phyloP scores from a whole-genome alignment of 2,888 invertebrate genomes.

The Heterodera filipjevi region DNA sequence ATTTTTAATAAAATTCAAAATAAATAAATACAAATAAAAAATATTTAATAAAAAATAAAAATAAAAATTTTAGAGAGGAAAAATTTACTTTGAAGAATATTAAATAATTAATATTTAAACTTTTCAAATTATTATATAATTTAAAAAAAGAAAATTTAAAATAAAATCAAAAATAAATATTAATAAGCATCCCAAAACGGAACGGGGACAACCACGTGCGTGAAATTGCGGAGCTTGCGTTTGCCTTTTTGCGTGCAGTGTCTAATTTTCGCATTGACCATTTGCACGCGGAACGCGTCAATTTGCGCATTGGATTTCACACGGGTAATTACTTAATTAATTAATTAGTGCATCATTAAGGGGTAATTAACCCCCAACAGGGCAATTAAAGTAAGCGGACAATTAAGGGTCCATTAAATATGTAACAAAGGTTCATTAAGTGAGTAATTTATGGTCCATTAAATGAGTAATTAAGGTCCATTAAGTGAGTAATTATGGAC shows the following conservation, averaged over 20 bases:
- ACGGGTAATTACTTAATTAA: slow-evolving; percentile 40
- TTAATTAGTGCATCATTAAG: not conserved
- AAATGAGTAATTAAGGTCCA: too few species aligned
- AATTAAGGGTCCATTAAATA: too few species aligned
- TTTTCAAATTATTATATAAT: not conserved
- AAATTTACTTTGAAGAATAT: too few species aligned
- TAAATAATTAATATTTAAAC: too few species aligned
- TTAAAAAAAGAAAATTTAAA: not conserved
- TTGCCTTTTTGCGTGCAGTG: slow-evolving; percentile 47
- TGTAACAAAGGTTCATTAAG: too few species aligned
- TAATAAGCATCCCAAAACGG: slow-evolving; percentile 50
- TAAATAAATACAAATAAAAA: too few species aligned
- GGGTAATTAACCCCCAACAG: not conserved
- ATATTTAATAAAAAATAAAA: too few species aligned
- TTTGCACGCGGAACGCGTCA: slow-evolving; percentile 52
- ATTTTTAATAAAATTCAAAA: too few species aligned
- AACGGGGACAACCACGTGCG: slow-evolving; percentile 56
- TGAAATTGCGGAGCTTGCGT: slow-evolving; percentile 54
- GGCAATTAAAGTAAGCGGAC: too few species aligned
- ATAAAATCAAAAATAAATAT: not conserved
- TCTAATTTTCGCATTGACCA: slow-evolving; percentile 50
- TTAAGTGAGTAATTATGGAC: too few species aligned
- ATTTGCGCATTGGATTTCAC: slow-evolving; percentile 54
- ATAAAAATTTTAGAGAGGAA: too few species aligned
- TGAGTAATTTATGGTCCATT: too few species aligned